These are phyloP conservation scores for Homarus americanus DNA, from an alignment of 1,140 invertebrate species.

Conservation along the genomic window DNA sequence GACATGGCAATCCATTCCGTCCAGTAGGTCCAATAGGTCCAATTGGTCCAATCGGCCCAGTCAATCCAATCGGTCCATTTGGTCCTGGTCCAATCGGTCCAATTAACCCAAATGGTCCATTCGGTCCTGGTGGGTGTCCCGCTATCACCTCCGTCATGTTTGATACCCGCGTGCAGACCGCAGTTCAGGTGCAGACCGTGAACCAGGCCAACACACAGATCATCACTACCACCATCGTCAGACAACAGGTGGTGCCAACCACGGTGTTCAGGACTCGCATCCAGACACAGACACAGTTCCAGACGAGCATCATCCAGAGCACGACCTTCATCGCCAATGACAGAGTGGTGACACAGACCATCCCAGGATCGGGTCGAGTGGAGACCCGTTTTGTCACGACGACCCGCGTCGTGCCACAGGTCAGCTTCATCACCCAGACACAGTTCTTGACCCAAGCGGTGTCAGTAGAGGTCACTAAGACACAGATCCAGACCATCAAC, in stretches of 20 bases:
- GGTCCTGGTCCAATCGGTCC: not conserved
- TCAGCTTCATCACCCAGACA: conserved; percentile 43
- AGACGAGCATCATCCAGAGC: conserved; percentile 31
- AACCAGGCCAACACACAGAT: conserved; percentile 42
- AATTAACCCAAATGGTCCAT: not conserved
- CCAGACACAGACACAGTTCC: conserved; percentile 14
- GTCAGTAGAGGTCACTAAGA: conserved; percentile 44
- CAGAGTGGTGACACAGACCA: conserved; percentile 42
- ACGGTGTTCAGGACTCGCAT: conserved; percentile 28
- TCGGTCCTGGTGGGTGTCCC: conserved; percentile 32
- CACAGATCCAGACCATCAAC: conserved; percentile 39
- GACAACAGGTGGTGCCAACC: conserved; percentile 30
- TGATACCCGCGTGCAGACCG: conserved; percentile 19
- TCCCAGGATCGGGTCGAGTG: not conserved
- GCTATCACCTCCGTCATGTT: conserved; percentile 35
- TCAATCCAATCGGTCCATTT: too few species aligned
- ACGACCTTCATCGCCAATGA: conserved; percentile 17
- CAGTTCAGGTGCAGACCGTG: not conserved
- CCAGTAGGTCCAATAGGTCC: not conserved
- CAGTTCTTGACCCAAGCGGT: conserved; percentile 24
- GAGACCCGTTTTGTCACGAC: conserved; percentile 48
- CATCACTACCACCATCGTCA: conserved; percentile 51
- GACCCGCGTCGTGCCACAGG: conserved; percentile 28
- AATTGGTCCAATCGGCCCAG: not conserved
- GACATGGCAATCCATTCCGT: too few species aligned